Evolutionary conservation across 92 coral and sea anemone genomes (phyloP).

Genomic region (Chrysogorgia sp.): DNA sequence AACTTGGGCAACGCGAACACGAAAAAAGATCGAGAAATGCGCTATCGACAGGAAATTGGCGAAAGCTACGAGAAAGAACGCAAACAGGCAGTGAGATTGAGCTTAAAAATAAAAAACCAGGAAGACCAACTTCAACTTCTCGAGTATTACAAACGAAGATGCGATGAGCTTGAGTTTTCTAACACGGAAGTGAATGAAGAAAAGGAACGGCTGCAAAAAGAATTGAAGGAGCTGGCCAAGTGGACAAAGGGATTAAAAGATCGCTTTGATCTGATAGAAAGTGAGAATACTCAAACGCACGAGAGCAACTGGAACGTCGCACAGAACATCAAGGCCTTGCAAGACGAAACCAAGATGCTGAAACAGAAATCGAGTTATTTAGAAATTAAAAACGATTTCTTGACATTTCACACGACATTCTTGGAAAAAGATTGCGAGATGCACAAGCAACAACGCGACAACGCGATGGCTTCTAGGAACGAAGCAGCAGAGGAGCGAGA

Average conservation of each 20-base stretch:
- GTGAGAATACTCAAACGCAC: background rate
- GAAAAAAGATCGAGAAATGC: background rate
- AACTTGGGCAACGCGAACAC: background rate
- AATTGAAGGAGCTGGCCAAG: background rate
- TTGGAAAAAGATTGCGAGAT: background rate
- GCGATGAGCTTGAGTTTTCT: background rate
- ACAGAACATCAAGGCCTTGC: background rate
- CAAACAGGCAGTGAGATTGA: background rate
- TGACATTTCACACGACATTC: background rate
- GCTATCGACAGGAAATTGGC: background rate
- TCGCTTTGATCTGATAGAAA: background rate
- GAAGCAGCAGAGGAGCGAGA: background rate
- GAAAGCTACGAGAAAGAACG: background rate
- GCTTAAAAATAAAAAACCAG: background rate
- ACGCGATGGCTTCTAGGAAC: background rate
- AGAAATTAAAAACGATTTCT: background rate
- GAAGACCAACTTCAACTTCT: background rate
- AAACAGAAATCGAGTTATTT: background rate
- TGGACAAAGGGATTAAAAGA: constrained; percentile 3
- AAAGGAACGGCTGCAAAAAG: background rate
- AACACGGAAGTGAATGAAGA: background rate
- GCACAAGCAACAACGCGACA: background rate
- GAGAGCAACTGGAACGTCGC: background rate
- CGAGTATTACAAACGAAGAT: background rate
- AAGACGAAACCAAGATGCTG: background rate